Evolutionary conservation across 2,888 invertebrate genomes (phyloP), one percentile per base, ranked within the genome.

Genomic region (Epsilonema sp.): DNA sequence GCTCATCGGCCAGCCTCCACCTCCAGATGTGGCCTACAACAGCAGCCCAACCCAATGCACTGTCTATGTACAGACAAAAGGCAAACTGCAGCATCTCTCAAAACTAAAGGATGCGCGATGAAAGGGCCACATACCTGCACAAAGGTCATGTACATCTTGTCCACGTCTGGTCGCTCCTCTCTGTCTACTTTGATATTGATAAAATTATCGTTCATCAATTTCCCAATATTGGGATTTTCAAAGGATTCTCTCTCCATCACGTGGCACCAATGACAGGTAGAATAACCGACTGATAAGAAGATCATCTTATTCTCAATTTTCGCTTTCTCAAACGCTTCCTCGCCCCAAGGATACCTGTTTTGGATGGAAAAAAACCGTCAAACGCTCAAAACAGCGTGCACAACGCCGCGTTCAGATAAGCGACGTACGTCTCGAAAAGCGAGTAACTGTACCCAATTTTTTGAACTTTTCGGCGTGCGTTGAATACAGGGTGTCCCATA

Each of bases 241-340:
- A 92, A 92, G 0, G 85, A 86, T 67, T 92, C 92, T 58, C 79
- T 78, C 64, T 89, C 90, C 90, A 92, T 92, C 0, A 92, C 89
- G 71, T 92, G 90, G 64, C 90, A 92, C 90, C 23, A 64, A 49
- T 64, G 63, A 51, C 62, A 64, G 2, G 64, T 61, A 0, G 87
- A 87, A 63, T 89, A 89, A 1, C 89, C 89, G 36, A 89, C 79
- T 44, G 90, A 90, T 5, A 92, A 72, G 65, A 92, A 92, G 55
- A 92, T 89, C 3, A 85, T 70, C 66, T 86, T 85, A 58, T 86
- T 78, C 67, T 84, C 82, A 20, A 69, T 67, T 56, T 75, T 76
- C 1, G 92, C 89, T 60, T 77, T 79, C 52, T 80, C 76, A 58
- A 90, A 78, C 1, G 90, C 89, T 67, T 89, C 86, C 49, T 80